Evolutionary conservation across 2,113 vertebrate species (phyloP).

Genomic region (Varanus salvator): DNA sequence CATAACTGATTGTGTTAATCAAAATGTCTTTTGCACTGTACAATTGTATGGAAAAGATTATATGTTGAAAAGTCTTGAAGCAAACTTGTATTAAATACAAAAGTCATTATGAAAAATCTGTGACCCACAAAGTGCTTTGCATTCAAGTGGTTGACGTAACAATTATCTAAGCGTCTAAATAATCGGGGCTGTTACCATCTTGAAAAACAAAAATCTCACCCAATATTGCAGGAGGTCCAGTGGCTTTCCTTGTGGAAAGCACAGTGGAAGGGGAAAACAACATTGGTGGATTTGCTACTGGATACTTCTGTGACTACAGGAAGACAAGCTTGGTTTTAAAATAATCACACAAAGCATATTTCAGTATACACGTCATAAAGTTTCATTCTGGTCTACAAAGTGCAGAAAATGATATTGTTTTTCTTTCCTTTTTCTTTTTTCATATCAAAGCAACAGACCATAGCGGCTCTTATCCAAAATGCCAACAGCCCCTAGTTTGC

Average conservation of each 20-base stretch:
- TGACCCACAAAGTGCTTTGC: conserved; percentile 87
- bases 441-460: conserved; percentile 86
- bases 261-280: conserved; percentile 85
- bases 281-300: conserved; percentile 84
- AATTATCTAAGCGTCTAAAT: conserved; percentile 74
- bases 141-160: conserved; percentile 80
- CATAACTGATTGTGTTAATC: conserved; percentile 67
- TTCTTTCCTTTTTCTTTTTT: conserved; percentile 69
- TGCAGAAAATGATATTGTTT: conserved; percentile 85
- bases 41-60: conserved; percentile 82
- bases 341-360: conserved; percentile 92
- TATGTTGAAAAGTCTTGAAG: conserved; percentile 83
- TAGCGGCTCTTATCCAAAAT: conserved; percentile 84
- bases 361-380: conserved; percentile 88
- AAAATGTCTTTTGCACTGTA: conserved; percentile 83
- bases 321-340: conserved; percentile 89
- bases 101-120: conserved; percentile 85
- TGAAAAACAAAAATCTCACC: conserved; percentile 76
- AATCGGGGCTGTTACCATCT: conserved; percentile 83
- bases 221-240: conserved; percentile 74
- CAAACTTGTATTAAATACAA: conserved; percentile 86
- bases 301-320: conserved; percentile 89
- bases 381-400: conserved; percentile 91
- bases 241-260: conserved; percentile 86
- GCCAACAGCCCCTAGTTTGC: conserved; percentile 80